Percentiles rank a stretch among this genome's conserved stretches.
Conservation (phyloP, 2,113 vertebrate genomes). For the Eidolon helvum region DNA sequence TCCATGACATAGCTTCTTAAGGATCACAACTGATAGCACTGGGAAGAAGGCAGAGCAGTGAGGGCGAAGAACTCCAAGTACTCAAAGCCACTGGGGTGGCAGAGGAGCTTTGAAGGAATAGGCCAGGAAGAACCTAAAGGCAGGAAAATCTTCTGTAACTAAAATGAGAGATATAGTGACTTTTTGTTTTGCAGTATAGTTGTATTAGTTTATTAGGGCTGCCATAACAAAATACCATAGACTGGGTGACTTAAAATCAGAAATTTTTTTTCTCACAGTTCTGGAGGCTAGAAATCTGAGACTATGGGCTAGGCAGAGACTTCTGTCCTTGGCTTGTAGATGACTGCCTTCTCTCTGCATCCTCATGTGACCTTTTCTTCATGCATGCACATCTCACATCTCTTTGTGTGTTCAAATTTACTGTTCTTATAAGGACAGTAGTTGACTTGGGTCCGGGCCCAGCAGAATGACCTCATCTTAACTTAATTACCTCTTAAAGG, state of each 20-base stretch:
- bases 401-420: neutral
- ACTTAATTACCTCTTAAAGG: neutral
- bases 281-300: neutral
- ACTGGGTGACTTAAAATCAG: neutral
- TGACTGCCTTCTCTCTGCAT: neutral
- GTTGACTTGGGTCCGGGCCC: neutral
- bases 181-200: no score
- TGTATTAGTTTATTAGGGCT: neutral
- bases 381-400: neutral
- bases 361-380: neutral
- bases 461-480: neutral
- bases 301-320: neutral
- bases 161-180: neutral
- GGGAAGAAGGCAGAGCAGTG: neutral
- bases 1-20: neutral
- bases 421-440: neutral
- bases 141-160: neutral
- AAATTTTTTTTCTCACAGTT: neutral
- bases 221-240: neutral
- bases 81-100: neutral
- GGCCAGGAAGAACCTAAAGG: neutral
- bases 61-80: neutral
- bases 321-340: neutral
- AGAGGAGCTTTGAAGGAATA: neutral
- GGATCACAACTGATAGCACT: neutral